A percentile compares a stretch with the other conserved stretches of the same genome.
Conservation (phyloP, 30 jellyfish, hydroid and myxozoan genomes). For the Rhopilema esculentum region DNA sequence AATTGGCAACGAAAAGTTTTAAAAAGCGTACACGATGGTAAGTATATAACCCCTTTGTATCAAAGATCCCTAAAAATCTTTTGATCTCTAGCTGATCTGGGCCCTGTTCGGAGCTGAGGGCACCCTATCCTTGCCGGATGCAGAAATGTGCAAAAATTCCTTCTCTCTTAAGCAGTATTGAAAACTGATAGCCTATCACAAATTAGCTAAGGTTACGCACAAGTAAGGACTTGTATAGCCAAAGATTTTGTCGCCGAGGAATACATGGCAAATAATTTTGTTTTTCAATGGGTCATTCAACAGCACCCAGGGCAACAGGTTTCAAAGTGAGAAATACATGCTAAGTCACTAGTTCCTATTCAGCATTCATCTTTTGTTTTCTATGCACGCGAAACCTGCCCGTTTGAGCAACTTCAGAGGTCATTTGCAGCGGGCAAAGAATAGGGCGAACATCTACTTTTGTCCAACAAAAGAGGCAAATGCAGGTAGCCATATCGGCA, state of each 20-base stretch:
- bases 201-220: too few species aligned
- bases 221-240: not conserved
- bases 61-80: too few species aligned
- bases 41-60: too few species aligned
- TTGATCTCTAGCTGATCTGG: too few species aligned
- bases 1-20: too few species aligned
- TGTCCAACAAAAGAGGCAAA: slow-evolving; percentile 11
- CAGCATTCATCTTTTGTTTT: slow-evolving; percentile 52
- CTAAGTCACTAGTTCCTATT: slow-evolving; percentile 27
- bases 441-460: not conserved
- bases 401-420: slow-evolving; percentile 21
- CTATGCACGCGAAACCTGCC: slow-evolving; percentile 25
- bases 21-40: too few species aligned
- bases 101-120: too few species aligned
- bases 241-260: not conserved
- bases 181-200: too few species aligned
- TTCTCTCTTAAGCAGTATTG: too few species aligned
- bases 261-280: not conserved
- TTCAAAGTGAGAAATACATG: slow-evolving; percentile 26
- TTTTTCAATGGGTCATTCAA: not conserved
- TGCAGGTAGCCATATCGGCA: slow-evolving; percentile 18
- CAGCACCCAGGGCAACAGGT: slow-evolving; percentile 44
- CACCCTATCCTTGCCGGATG: too few species aligned
- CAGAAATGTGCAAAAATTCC: too few species aligned
- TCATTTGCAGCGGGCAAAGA: slow-evolving; percentile 40